A percentile compares a stretch with the other conserved stretches of the same genome.
These are phyloP conservation scores for Troides oblongomaculatus DNA, from an alignment of 2,888 invertebrate genomes.

Conservation along the genomic window DNA sequence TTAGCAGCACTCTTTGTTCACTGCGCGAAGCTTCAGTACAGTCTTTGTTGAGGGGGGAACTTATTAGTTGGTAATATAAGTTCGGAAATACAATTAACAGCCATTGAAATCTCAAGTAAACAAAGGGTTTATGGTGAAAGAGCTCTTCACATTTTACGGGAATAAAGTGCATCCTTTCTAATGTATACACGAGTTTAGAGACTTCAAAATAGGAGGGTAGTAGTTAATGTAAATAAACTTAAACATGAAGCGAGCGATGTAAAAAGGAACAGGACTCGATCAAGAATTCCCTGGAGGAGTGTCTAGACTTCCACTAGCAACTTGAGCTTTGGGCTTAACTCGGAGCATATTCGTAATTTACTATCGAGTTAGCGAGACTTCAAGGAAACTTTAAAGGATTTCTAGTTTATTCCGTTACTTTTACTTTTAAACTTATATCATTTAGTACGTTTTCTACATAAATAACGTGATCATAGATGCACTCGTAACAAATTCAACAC, in stretches of 20 bases:
- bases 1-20: slow-evolving; percentile 56
- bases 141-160: slow-evolving; percentile 26
- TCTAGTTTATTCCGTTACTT: slow-evolving; percentile 3
- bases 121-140: slow-evolving; percentile 30
- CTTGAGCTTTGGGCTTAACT: slow-evolving; percentile 37
- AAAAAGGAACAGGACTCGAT: slow-evolving; percentile 39
- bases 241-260: slow-evolving; percentile 33
- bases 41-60: slow-evolving; percentile 57
- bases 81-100: slow-evolving; percentile 39
- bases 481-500: too few relatives aligned
- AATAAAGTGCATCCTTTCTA: slow-evolving; percentile 17
- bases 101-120: slow-evolving; percentile 31
- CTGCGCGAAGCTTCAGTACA: slow-evolving; percentile 46
- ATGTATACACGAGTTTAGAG: slow-evolving; percentile 8
- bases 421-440: neutral
- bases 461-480: neutral
- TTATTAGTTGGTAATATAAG: slow-evolving; percentile 52
- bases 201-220: slow-evolving; percentile 29
- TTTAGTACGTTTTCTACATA: neutral
- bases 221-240: slow-evolving; percentile 23
- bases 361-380: slow-evolving; percentile 21
- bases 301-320: slow-evolving; percentile 59
- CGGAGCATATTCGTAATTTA: slow-evolving; percentile 24
- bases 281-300: slow-evolving; percentile 43
- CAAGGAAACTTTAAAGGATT: slow-evolving; percentile 12